These are phyloP conservation scores for Lophotriccus pileatus DNA, from an alignment of 2,797 vertebrate genomes.

Conservation along the genomic window DNA sequence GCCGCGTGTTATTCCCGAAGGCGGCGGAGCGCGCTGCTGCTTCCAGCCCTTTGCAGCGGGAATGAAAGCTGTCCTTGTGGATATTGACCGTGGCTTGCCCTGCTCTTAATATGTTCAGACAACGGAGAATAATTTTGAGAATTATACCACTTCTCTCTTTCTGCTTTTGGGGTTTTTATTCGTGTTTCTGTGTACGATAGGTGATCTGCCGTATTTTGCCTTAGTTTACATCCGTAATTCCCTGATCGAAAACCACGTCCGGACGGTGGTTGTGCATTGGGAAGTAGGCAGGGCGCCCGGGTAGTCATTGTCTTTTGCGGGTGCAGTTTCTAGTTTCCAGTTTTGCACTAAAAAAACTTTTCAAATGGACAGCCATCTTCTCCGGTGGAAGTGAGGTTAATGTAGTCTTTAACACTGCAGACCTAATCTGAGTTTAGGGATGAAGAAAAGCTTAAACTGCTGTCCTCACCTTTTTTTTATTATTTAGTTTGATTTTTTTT, in stretches of 20 bases:
- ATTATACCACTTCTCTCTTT: background rate
- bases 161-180: background rate
- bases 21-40: rapidly evolving
- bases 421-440: background rate
- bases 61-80: background rate
- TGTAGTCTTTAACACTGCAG: background rate
- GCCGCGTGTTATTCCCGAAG: rapidly evolving
- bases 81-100: background rate
- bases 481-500: rapidly evolving
- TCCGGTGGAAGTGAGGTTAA: rapidly evolving
- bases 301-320: background rate
- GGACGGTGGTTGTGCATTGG: background rate
- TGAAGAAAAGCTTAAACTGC: background rate
- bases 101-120: background rate
- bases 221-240: background rate
- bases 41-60: rapidly evolving
- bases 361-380: background rate
- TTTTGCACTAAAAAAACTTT: background rate
- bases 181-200: background rate
- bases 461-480: rapidly evolving
- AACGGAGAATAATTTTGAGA: background rate
- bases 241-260: rapidly evolving
- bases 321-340: background rate
- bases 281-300: background rate
- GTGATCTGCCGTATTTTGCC: background rate